Conservation (phyloP, 2,797 vertebrate genomes). For the Malurus leucopterus region DNA sequence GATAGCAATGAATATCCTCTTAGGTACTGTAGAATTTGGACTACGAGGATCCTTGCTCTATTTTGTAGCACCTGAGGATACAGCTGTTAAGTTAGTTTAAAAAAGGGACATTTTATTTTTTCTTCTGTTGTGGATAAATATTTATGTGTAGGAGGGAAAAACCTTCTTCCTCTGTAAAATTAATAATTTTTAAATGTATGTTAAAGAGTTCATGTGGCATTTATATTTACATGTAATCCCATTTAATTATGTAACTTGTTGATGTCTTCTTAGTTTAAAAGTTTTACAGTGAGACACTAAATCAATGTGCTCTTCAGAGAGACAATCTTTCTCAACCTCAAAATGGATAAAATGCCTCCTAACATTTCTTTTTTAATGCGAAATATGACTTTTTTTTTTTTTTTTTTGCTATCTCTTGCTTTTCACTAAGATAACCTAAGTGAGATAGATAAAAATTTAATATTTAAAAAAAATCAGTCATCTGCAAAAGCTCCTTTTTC, state of each 20-base stretch:
- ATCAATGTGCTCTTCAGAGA: neutral
- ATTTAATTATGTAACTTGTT: neutral
- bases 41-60: neutral
- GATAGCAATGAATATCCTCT: neutral
- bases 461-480: neutral
- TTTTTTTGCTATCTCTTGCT: neutral
- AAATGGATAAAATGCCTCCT: neutral
- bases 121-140: neutral
- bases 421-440: neutral
- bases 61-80: neutral
- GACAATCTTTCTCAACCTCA: neutral
- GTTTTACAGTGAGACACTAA: neutral
- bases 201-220: neutral
- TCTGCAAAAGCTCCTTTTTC: neutral
- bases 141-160: neutral
- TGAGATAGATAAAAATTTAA: neutral
- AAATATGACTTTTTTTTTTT: rapidly evolving
- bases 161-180: neutral
- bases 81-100: neutral
- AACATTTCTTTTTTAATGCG: neutral
- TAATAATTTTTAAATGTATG: neutral
- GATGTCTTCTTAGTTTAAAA: neutral
- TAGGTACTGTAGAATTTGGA: neutral
- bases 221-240: neutral
- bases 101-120: neutral